These are phyloP conservation scores for Paraescarpia echinospica DNA, from an alignment of 1,140 invertebrate species.

Conservation along the genomic window DNA sequence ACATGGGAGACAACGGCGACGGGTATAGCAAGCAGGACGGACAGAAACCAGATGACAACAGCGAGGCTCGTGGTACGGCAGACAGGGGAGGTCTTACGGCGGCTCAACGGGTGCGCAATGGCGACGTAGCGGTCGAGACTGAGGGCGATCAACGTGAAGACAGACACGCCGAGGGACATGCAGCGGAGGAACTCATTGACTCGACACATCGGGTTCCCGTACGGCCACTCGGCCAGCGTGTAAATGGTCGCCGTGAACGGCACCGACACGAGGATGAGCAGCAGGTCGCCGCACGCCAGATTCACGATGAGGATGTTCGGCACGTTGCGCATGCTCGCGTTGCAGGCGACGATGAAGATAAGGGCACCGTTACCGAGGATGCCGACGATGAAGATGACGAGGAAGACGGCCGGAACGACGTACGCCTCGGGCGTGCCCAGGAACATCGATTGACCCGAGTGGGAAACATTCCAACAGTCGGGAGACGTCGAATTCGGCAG, in stretches of 20 bases:
- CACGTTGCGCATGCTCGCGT: slow-evolving; percentile 67
- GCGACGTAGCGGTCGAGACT: slow-evolving; percentile 86
- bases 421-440: slow-evolving; percentile 72
- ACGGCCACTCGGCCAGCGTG: slow-evolving; percentile 84
- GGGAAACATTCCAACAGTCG: neutral
- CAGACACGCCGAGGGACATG: slow-evolving; percentile 89
- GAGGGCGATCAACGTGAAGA: slow-evolving; percentile 87
- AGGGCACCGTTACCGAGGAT: slow-evolving; percentile 85
- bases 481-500: neutral
- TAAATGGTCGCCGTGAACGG: slow-evolving; percentile 81
- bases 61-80: slow-evolving; percentile 62
- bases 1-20: slow-evolving; percentile 63
- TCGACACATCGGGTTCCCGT: slow-evolving; percentile 74
- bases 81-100: slow-evolving; percentile 63
- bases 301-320: slow-evolving; percentile 88
- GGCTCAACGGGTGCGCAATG: slow-evolving; percentile 75
- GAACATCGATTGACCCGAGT: neutral
- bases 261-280: slow-evolving; percentile 78
- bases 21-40: slow-evolving; percentile 75
- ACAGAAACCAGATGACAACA: slow-evolving; percentile 76
- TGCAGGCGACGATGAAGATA: slow-evolving; percentile 62
- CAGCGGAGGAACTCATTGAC: slow-evolving; percentile 85
- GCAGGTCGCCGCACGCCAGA: slow-evolving; percentile 77
- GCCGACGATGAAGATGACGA: slow-evolving; percentile 83
- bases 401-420: slow-evolving; percentile 81